Percentiles rank a stretch among this genome's conserved stretches.
Conservation (phyloP, 2,888 invertebrate species). For the Megamerina dolium region DNA sequence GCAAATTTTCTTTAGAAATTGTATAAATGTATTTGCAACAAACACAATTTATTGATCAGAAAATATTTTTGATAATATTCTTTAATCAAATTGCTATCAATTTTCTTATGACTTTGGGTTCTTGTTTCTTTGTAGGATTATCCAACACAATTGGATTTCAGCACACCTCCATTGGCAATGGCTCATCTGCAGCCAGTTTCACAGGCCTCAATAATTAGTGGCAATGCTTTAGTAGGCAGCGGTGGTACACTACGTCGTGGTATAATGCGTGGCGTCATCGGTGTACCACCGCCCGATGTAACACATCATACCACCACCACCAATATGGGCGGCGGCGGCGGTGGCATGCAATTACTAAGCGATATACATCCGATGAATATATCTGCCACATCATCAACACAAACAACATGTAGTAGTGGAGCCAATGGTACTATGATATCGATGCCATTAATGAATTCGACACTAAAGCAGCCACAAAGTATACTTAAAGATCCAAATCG, state of each 20-base stretch:
- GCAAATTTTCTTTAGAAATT: no score
- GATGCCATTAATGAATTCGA: slow-evolving; percentile 28
- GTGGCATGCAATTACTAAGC: slow-evolving; percentile 30
- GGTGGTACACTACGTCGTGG: slow-evolving; percentile 44
- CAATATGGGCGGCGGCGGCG: slow-evolving; percentile 22
- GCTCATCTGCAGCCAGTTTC: slow-evolving; percentile 41
- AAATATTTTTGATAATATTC: no score
- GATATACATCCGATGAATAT: slow-evolving; percentile 43
- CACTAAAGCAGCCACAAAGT: slow-evolving; percentile 56
- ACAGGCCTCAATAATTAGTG: slow-evolving; percentile 37
- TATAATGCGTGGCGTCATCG: slow-evolving; percentile 43
- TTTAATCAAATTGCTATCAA: no score
- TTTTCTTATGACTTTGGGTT: no score
- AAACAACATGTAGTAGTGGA: slow-evolving; percentile 43
- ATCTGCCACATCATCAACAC: slow-evolving; percentile 40
- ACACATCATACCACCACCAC: slow-evolving; percentile 47
- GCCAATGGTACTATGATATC: slow-evolving; percentile 44
- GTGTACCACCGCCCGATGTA: slow-evolving; percentile 48
- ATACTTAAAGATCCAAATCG: slow-evolving; percentile 60
- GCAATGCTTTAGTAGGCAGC: slow-evolving; percentile 23
- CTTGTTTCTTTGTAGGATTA: slow-evolving; percentile 44
- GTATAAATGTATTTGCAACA: no score
- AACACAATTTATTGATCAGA: no score
- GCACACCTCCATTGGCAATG: slow-evolving; percentile 40
- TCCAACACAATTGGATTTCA: slow-evolving; percentile 46